Conservation (phyloP, 2,113 vertebrate genomes). For the Rhinogobius similis region DNA sequence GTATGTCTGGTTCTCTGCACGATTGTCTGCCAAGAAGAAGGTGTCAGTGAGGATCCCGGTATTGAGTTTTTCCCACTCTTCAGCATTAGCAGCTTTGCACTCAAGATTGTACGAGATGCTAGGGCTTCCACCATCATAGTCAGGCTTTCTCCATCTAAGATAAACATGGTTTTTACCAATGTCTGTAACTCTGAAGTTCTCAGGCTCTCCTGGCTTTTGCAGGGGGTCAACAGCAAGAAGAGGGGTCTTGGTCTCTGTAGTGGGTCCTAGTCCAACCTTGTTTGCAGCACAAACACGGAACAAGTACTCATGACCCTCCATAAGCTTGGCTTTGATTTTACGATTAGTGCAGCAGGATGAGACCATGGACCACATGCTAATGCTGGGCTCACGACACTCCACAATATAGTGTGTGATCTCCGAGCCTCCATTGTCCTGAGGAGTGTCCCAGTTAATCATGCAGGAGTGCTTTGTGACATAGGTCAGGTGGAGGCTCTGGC, state of each 20-base stretch:
- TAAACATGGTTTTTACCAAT: conserved; percentile 91
- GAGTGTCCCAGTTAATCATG: conserved; percentile 93
- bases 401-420: conserved; percentile 99
- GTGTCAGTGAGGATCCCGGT: conserved; percentile 87
- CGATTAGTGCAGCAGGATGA: conserved; percentile 91
- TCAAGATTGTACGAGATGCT: conserved; percentile 93
- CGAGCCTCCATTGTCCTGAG: conserved; percentile 93
- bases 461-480: conserved; percentile 91
- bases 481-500: conserved; percentile 87
- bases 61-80: conserved; percentile 90
- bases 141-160: conserved; percentile 92
- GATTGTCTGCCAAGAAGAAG: conserved; percentile 90
- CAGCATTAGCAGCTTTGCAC: conserved; percentile 86
- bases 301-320: conserved; percentile 92
- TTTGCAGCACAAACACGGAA: conserved; percentile 97
- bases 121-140: conserved; percentile 95
- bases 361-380: conserved; percentile 93
- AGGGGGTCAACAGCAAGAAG: conserved; percentile 92
- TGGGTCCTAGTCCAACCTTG: conserved; percentile 92
- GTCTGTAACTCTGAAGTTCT: conserved; percentile 93
- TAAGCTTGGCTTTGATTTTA: conserved; percentile 89
- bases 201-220: conserved; percentile 93
- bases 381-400: conserved; percentile 91
- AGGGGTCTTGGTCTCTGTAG: conserved; percentile 90
- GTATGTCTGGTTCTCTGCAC: conserved; percentile 91